phyloP scores from a whole-genome alignment of 2,888 invertebrate species.

The Drosophila colorata region DNA sequence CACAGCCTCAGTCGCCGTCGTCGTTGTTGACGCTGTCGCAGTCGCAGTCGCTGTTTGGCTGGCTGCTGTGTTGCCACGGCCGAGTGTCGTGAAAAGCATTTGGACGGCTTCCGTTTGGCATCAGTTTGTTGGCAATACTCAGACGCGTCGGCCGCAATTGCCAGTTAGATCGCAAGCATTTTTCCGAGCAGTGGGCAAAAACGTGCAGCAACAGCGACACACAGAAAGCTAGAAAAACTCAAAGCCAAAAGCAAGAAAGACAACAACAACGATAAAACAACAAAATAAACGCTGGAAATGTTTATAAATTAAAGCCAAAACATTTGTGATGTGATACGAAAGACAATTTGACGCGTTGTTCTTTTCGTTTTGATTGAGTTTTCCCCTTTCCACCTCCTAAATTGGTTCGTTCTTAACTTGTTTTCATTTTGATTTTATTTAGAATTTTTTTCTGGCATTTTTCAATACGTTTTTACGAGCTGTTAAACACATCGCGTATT shows the following conservation, averaged over 20 bases:
- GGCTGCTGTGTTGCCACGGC: constrained; percentile 30
- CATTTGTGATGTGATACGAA: constrained; percentile 69
- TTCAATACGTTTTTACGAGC: constrained; percentile 48
- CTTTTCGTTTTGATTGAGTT: constrained; percentile 66
- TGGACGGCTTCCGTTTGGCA: constrained; percentile 74
- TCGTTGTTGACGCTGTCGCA: constrained; percentile 30
- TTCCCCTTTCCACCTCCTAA: constrained; percentile 1
- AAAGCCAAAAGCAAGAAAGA: not conserved
- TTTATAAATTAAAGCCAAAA: constrained; percentile 47
- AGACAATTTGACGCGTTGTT: constrained; percentile 61
- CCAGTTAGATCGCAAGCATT: constrained; percentile 29
- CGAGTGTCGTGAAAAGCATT: constrained; percentile 74
- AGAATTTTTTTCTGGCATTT: constrained; percentile 21
- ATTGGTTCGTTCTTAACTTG: constrained; percentile 38
- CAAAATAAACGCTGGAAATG: constrained; percentile 28
- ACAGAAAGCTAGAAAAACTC: not conserved
- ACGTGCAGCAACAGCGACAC: constrained; percentile 32
- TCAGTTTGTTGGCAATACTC: constrained; percentile 83
- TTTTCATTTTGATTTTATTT: constrained; percentile 18
- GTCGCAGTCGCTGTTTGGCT: constrained; percentile 39
- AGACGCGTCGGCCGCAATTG: constrained; percentile 77
- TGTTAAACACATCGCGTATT: constrained; percentile 45
- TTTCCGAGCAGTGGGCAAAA: constrained; percentile 14
- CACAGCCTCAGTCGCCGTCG: constrained; percentile 14
- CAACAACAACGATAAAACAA: constrained; percentile 10